Evolutionary conservation across 2,797 vertebrate genomes (phyloP).

Genomic region (Sebastes hubbsi): DNA sequence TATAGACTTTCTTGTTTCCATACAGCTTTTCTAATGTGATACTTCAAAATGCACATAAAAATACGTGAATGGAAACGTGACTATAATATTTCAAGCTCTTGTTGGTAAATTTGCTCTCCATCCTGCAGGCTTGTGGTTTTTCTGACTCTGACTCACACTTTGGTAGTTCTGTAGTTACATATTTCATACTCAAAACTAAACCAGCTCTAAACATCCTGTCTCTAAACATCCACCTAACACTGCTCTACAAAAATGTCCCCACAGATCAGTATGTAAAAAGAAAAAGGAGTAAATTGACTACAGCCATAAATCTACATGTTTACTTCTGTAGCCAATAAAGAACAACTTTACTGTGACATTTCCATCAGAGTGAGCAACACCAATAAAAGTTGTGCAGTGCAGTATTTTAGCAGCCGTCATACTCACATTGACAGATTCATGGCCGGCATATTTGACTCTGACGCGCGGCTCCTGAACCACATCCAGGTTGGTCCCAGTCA

Average conservation of each 20-base stretch:
- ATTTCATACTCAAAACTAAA: neutral
- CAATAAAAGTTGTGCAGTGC: neutral
- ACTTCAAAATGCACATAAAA: no score
- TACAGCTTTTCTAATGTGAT: no score
- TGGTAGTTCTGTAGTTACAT: neutral
- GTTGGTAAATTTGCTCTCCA: neutral
- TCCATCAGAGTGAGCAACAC: slow-evolving; percentile 5
- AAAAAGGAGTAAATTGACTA: neutral
- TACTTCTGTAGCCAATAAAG: neutral
- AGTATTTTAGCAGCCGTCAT: neutral
- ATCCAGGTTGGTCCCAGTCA: slow-evolving; percentile 95
- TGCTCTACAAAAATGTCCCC: neutral
- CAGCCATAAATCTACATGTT: neutral
- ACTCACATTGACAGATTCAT: slow-evolving; percentile 95
- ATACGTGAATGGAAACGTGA: no score
- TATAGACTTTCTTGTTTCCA: no score
- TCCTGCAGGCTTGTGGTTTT: neutral
- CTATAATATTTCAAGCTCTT: neutral
- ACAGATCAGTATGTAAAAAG: neutral
- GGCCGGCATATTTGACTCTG: slow-evolving; percentile 91
- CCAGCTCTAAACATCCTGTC: neutral
- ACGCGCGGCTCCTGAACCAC: slow-evolving; percentile 94
- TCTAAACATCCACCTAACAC: neutral
- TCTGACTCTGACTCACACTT: neutral
- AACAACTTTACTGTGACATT: slow-evolving; percentile 3